Evolutionary conservation across 2,113 vertebrate species (phyloP).

Genomic region (Hydrochoerus hydrochaeris): DNA sequence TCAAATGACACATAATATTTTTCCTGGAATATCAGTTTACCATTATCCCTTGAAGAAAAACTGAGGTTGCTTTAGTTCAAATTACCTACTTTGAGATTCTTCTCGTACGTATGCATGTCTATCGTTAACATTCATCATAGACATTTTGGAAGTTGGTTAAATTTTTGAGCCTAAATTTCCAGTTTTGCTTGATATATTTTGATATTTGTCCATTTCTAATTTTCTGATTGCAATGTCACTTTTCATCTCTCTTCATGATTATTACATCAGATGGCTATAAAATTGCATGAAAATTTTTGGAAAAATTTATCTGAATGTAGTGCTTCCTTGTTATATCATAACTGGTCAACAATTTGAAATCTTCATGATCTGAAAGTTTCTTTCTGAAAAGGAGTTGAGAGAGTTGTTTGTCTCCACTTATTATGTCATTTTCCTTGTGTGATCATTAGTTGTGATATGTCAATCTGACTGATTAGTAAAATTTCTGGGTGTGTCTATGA

Average conservation of each 20-base stretch:
- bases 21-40: neutral
- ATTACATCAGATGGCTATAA: neutral
- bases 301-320: neutral
- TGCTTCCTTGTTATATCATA: neutral
- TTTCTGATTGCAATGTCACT: neutral
- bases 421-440: neutral
- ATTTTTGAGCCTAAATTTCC: neutral
- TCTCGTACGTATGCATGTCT: neutral
- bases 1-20: neutral
- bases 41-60: slow-evolving; percentile 5
- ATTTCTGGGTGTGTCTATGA: neutral
- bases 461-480: neutral
- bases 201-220: neutral
- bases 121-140: neutral
- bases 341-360: neutral
- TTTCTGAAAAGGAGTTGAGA: neutral
- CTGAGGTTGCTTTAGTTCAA: neutral
- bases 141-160: neutral
- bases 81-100: slow-evolving; percentile 3
- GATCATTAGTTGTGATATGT: neutral
- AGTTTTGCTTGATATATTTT: neutral
- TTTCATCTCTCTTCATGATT: neutral
- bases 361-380: neutral
- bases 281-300: neutral
- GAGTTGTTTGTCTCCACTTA: neutral